These are phyloP conservation scores for Pocillopora grandis DNA, from an alignment of 92 coral and sea anemone species.

Conservation along the genomic window DNA sequence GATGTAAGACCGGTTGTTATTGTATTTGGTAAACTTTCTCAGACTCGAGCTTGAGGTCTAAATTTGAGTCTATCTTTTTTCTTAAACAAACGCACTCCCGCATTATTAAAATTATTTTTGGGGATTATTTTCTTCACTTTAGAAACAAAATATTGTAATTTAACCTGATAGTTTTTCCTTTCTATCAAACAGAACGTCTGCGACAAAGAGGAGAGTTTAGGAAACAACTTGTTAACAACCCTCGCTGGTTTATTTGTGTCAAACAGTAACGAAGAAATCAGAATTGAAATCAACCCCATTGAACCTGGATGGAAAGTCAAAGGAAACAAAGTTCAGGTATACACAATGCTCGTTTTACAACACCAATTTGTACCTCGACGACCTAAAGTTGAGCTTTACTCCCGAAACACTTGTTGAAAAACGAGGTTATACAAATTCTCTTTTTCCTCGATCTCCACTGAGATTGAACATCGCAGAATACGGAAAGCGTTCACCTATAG, in stretches of 20 bases:
- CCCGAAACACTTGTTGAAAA: too few relatives aligned
- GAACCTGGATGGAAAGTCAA: slow-evolving; percentile 32
- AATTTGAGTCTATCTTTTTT: too few relatives aligned
- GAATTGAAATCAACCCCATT: neutral
- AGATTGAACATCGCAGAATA: too few relatives aligned
- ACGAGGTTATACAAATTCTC: too few relatives aligned
- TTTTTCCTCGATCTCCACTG: too few relatives aligned
- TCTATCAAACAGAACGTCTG: slow-evolving; percentile 27
- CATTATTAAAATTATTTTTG: too few relatives aligned
- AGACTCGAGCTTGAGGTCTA: neutral
- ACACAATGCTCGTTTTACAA: neutral
- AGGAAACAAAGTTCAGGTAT: slow-evolving; percentile 33
- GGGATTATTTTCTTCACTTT: too few relatives aligned
- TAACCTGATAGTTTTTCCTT: neutral
- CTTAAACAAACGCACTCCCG: too few relatives aligned
- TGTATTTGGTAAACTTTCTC: neutral
- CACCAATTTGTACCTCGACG: neutral
- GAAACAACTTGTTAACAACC: slow-evolving; percentile 17
- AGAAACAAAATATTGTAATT: too few relatives aligned
- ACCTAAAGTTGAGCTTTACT: too few relatives aligned
- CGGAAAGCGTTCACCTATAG: too few relatives aligned
- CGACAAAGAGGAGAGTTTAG: slow-evolving; percentile 25
- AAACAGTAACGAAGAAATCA: slow-evolving; percentile 30
- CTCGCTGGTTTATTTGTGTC: slow-evolving; percentile 36
- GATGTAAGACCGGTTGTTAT: neutral